Base-by-base conservation (phyloP, 2,797 vertebrate species). In the Thamnophis elegans region DNA sequence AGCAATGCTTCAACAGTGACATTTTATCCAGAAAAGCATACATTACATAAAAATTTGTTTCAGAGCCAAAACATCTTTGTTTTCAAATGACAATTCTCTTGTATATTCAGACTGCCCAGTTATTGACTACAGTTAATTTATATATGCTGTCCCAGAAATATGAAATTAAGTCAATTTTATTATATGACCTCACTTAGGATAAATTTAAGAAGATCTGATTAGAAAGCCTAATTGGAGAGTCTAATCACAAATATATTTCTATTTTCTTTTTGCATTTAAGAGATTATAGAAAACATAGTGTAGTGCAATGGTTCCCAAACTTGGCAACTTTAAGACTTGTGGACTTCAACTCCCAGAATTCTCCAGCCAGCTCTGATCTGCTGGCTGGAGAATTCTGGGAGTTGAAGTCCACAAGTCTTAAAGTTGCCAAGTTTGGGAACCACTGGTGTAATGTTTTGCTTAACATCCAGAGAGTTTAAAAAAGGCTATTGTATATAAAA, bases 11-110 rank as follows among this genome's bases (percentile, higher is more conserved):
- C 86, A 55, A n/a, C 56, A 32, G 18, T 55, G 14, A 58, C 42
- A 87, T 62, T 87, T 88, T 68, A 51, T 85, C 56, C 36, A 54
- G 68, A 65, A 89, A 94, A 73, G 16, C n/a, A 54, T 59, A 85
- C 91, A 54, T 56, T 92, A 65, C 87, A 42, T 95, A 73, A 73
- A 36, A 6, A 93, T 60, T 87, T 53, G 87, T 93, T 85, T 68
- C 92, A 12, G 1, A 26, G 94, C 51, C 94, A 94, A 95, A 92
- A 93, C 12, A 62, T 0, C 55, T 85, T n/a, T 92, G 92, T 91
- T 93, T 92, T 91, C 65, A 68, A 9, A 7, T 88, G 94, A 90
- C 94, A 93, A 94, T 92, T 95, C 93, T 86, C 94, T 88, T 18
- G 85, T 92, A 87, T 58, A 91, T 90, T 54, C 94, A 91, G 36